phyloP scores from a whole-genome alignment of 1,140 invertebrate genomes.

The Drosophila suzukii region DNA sequence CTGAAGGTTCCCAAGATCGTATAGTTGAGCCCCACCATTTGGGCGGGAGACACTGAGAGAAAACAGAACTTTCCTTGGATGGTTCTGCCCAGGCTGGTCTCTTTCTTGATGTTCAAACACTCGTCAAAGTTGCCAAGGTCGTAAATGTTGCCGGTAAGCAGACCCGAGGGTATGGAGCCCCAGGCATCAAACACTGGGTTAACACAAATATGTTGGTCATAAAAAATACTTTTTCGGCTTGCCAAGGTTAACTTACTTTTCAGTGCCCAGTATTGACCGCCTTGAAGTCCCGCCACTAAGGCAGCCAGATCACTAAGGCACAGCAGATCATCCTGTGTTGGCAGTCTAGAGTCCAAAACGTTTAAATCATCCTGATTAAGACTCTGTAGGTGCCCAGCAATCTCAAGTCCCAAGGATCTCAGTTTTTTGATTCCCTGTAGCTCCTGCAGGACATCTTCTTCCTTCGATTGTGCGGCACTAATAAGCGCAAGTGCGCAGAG shows the following conservation, averaged over 20 bases:
- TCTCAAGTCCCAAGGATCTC: slow-evolving; percentile 14
- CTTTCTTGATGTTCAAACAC: slow-evolving; percentile 38
- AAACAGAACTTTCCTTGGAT: slow-evolving; percentile 57
- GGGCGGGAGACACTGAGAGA: neutral
- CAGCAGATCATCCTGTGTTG: slow-evolving; percentile 1
- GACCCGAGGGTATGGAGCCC: slow-evolving; percentile 36
- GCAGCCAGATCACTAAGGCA: slow-evolving; percentile 16
- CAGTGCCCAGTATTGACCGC: slow-evolving; percentile 16
- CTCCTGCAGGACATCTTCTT: neutral
- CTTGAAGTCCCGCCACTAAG: neutral
- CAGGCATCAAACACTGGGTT: slow-evolving; percentile 61
- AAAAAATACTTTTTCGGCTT: neutral
- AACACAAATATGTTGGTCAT: neutral
- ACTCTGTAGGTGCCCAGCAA: slow-evolving; percentile 16
- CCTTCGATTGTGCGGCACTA: neutral
- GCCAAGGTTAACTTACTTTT: slow-evolving; percentile 26
- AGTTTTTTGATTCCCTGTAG: slow-evolving; percentile 9
- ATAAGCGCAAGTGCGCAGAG: neutral
- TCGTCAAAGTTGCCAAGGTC: slow-evolving; percentile 64
- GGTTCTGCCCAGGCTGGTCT: neutral
- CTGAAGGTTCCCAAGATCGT: neutral
- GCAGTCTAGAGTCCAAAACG: neutral
- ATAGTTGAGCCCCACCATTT: neutral
- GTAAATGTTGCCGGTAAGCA: slow-evolving; percentile 20
- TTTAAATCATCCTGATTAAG: neutral